These are phyloP conservation scores for Scaptomyza hsui DNA, from an alignment of 1,140 invertebrate species.

Conservation along the genomic window DNA sequence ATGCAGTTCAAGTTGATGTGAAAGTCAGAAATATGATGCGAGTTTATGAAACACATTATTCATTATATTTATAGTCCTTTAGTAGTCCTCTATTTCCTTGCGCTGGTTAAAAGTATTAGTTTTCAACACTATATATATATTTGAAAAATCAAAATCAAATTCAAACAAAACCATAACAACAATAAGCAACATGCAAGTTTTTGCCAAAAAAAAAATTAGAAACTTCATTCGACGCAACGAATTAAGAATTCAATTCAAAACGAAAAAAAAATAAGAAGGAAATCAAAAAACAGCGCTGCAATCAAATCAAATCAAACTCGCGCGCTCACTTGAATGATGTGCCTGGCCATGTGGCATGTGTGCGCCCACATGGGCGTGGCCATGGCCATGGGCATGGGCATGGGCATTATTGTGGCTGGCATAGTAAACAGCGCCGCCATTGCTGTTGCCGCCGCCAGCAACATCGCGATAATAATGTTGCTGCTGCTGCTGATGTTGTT, in stretches of 20 bases:
- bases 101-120: conserved; percentile 6
- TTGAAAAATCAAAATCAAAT: conserved; percentile 21
- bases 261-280: conserved; percentile 12
- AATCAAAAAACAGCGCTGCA: conserved; percentile 54
- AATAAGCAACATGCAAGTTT: conserved; percentile 65
- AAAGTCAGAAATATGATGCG: conserved; percentile 30
- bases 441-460: conserved; percentile 65
- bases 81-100: neutral
- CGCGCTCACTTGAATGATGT: conserved; percentile 81
- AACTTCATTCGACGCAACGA: conserved; percentile 1
- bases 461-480: conserved; percentile 65
- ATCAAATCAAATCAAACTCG: conserved; percentile 59
- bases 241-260: conserved; percentile 27
- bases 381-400: conserved; percentile 31
- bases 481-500: conserved; percentile 44
- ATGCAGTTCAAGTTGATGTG: conserved; percentile 19
- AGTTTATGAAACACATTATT: conserved; percentile 8
- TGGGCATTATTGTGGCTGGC: conserved; percentile 55
- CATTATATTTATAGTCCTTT: neutral
- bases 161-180: conserved; percentile 40
- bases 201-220: conserved; percentile 25
- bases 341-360: conserved; percentile 51
- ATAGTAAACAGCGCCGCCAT: conserved; percentile 57
- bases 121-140: conserved; percentile 41
- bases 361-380: conserved; percentile 29